Evolutionary conservation across 2,113 vertebrate species (phyloP).

Genomic region (Silurus asotus): DNA sequence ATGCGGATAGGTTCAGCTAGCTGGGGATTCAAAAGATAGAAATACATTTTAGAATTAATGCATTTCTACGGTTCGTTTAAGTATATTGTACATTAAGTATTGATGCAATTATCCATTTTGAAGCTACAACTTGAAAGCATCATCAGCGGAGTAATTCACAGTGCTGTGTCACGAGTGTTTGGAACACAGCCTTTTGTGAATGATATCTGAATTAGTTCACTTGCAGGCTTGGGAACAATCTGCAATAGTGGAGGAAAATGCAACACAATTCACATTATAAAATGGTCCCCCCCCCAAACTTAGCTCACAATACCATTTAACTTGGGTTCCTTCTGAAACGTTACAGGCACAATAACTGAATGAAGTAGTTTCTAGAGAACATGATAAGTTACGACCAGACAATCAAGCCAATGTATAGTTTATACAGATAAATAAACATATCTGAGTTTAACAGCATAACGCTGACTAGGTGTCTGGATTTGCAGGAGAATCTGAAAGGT

Average conservation of each 20-base stretch:
- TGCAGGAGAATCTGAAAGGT: not conserved
- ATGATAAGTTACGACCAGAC: not conserved
- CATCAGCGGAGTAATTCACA: not conserved
- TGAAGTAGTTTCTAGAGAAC: not conserved
- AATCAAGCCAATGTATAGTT: not conserved
- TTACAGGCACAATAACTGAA: not conserved
- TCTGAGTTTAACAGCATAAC: not conserved
- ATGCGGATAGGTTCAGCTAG: slow-evolving; percentile 82
- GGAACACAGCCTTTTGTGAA: not conserved
- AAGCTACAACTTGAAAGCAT: not conserved
- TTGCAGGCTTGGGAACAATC: not conserved
- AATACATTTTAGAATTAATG: not conserved
- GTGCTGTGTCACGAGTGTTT: not conserved
- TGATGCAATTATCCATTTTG: not conserved
- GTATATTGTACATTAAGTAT: too few relatives aligned
- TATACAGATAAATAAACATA: not conserved
- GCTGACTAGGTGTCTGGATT: not conserved
- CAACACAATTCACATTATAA: not conserved
- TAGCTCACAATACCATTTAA: not conserved
- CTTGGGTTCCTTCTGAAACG: not conserved
- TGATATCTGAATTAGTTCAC: not conserved
- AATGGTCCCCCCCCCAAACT: not conserved
- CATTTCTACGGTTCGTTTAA: not conserved
- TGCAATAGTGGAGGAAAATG: not conserved
- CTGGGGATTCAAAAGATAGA: slow-evolving; percentile 58